Evolutionary conservation across 1,140 invertebrate genomes (phyloP).

Genomic region (Macrostomum lignano): DNA sequence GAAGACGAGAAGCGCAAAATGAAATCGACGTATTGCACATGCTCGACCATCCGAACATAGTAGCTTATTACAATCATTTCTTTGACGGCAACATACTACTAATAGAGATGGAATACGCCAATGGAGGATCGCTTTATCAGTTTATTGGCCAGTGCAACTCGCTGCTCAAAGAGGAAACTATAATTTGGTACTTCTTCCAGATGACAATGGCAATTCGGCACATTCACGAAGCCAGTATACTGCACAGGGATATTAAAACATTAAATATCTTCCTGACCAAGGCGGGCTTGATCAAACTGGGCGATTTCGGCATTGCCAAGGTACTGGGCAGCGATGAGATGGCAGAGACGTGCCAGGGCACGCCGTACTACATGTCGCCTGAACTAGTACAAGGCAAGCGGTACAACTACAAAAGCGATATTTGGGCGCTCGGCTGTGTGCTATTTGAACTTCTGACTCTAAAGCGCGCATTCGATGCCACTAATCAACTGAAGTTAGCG

Average conservation of each 20-base stretch:
- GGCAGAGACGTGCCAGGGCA: conserved; percentile 33
- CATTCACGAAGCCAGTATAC: conserved; percentile 22
- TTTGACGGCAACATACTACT: conserved; percentile 37
- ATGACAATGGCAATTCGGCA: conserved; percentile 19
- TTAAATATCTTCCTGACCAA: conserved; percentile 27
- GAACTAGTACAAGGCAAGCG: conserved; percentile 45
- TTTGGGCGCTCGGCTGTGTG: conserved; percentile 57
- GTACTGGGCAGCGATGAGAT: conserved; percentile 13
- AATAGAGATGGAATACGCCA: conserved; percentile 60
- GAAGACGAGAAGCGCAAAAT: conserved; percentile 17
- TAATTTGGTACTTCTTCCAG: conserved; percentile 23
- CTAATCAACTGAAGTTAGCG: conserved; percentile 21
- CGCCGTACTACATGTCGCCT: conserved; percentile 54
- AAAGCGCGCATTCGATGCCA: conserved; percentile 35
- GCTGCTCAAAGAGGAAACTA: conserved; percentile 1
- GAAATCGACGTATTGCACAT: conserved; percentile 36
- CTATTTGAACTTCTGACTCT: conserved; percentile 42
- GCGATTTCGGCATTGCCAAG: conserved; percentile 28
- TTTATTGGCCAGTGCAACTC: conserved; percentile 3
- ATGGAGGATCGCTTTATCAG: conserved; percentile 13
- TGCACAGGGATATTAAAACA: conserved; percentile 27
- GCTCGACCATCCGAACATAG: conserved; percentile 49
- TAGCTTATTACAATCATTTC: conserved; percentile 48
- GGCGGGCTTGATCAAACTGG: conserved; percentile 20
- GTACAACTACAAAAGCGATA: conserved; percentile 36